phyloP scores from a whole-genome alignment of 2,888 invertebrate species.

The Drosophila seclusa region DNA sequence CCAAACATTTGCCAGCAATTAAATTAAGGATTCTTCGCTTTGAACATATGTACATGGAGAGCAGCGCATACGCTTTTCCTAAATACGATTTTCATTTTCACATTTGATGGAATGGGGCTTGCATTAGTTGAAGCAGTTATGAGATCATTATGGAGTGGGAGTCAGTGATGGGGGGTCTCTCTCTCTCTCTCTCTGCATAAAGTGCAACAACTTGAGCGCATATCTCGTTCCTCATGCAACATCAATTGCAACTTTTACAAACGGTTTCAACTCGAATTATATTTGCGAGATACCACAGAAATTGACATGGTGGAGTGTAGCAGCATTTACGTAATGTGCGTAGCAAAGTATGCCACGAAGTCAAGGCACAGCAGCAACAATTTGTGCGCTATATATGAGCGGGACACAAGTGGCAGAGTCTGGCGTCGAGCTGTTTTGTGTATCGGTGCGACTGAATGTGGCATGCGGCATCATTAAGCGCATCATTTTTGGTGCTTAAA shows the following conservation, averaged over 20 bases:
- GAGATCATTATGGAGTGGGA: constrained; percentile 34
- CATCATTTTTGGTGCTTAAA: constrained; percentile 78
- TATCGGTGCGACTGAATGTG: constrained; percentile 49
- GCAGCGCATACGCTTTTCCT: constrained; percentile 7
- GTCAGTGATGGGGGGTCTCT: not conserved
- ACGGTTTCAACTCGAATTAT: constrained; percentile 74
- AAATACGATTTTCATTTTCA: constrained; percentile 32
- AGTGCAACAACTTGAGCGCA: constrained; percentile 38
- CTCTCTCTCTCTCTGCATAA: constrained; percentile 6
- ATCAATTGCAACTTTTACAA: constrained; percentile 73
- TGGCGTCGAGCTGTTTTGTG: constrained; percentile 9
- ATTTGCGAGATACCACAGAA: constrained; percentile 72
- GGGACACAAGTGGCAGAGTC: constrained; percentile 11
- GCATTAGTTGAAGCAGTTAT: constrained; percentile 12
- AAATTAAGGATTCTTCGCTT: constrained; percentile 23
- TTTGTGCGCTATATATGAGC: constrained; percentile 20
- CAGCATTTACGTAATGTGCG: constrained; percentile 62
- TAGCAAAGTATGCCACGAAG: constrained; percentile 59
- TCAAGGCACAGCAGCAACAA: constrained; percentile 43
- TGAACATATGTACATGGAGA: not conserved
- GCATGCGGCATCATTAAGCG: constrained; percentile 70
- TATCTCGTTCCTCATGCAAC: constrained; percentile 33
- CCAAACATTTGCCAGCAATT: constrained; percentile 28
- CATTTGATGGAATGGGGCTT: not conserved
- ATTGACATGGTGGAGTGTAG: constrained; percentile 42